These are phyloP conservation scores for Scatophagus argus DNA, from an alignment of 2,113 vertebrate species.

Conservation along the genomic window DNA sequence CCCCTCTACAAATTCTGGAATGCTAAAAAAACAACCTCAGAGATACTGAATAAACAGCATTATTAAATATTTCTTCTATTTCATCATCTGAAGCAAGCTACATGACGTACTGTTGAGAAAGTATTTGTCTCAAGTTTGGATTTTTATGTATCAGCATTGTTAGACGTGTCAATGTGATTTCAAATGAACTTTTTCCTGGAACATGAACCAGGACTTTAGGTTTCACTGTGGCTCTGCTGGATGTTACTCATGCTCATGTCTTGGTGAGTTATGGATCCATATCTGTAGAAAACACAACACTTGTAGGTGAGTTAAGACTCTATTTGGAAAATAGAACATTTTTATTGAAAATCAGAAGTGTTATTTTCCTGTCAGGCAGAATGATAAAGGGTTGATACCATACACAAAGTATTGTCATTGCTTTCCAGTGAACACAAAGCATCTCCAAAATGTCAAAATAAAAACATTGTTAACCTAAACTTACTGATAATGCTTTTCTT, in stretches of 20 bases:
- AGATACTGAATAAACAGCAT: not conserved
- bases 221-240: not conserved
- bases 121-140: not conserved
- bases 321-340: not conserved
- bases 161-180: not conserved
- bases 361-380: not conserved
- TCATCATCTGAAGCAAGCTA: not conserved
- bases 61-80: not conserved
- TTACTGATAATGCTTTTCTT: conserved; percentile 31
- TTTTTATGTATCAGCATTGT: not conserved
- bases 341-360: conserved; percentile 14
- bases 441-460: conserved; percentile 4
- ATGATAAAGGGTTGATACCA: conserved; percentile 12
- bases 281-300: not conserved
- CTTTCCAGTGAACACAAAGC: not conserved
- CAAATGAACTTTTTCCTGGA: not conserved
- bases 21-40: not conserved
- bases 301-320: not conserved
- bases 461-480: not conserved
- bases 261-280: not conserved
- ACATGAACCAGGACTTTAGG: not conserved
- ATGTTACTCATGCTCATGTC: not conserved
- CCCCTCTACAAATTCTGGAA: too few relatives aligned
- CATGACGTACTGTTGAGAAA: not conserved
- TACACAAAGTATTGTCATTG: too few relatives aligned